Evolutionary conservation across 2,888 invertebrate genomes (phyloP).

Genomic region (Acanthoscelides obtectus): DNA sequence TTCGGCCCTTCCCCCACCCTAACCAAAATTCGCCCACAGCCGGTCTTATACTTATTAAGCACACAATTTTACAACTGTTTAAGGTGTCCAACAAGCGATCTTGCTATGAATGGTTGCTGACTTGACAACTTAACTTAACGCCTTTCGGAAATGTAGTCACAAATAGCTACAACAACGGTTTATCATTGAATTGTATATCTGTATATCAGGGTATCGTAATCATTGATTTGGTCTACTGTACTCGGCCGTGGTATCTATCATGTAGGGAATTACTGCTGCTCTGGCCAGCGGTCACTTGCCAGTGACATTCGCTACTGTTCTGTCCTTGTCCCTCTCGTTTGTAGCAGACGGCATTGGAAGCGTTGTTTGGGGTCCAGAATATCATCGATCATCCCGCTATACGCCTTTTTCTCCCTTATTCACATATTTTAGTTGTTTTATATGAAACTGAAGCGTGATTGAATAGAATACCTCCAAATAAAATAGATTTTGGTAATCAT

Average conservation of each 20-base stretch:
- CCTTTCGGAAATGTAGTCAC: no score
- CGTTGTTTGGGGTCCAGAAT: slow-evolving; percentile 6
- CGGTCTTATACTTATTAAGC: no score
- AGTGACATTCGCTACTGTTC: slow-evolving; percentile 38
- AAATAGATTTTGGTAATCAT: no score
- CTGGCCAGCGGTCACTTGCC: slow-evolving; percentile 46
- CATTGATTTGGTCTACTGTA: slow-evolving; percentile 10
- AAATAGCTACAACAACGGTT: no score
- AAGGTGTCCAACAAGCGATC: no score
- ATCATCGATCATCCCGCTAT: slow-evolving; percentile 11
- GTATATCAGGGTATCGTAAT: background rate
- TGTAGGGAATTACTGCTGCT: slow-evolving; percentile 42
- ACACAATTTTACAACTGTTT: no score
- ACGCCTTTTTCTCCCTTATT: background rate
- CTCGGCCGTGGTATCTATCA: slow-evolving; percentile 39
- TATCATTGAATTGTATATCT: background rate
- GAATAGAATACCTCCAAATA: no score
- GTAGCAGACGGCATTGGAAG: slow-evolving; percentile 6
- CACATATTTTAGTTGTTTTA: background rate
- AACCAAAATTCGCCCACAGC: no score
- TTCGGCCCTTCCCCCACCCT: no score
- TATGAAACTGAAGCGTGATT: no score
- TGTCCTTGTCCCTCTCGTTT: slow-evolving; percentile 9
- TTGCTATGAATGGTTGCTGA: no score
- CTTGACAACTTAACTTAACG: no score